Evolutionary conservation across 2,797 vertebrate species (phyloP), one percentile per base, ranked within the genome.

Genomic region (Enteromius argenteus): DNA sequence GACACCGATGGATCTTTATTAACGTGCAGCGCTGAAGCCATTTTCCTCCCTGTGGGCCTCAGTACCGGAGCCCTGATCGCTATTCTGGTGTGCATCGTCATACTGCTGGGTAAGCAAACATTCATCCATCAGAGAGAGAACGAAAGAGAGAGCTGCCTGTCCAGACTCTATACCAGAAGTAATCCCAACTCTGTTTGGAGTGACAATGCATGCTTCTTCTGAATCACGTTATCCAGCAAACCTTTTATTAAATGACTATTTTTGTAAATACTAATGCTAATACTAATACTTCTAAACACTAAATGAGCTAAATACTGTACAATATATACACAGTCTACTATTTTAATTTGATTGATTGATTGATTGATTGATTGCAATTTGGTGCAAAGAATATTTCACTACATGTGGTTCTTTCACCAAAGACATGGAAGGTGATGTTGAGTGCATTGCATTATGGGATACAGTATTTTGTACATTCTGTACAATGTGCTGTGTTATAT

Each of bases 31-130:
- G 97, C 96, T 0, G 98, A 99, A 92, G 98, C 98, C 88, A 95
- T 99, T 90, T 99, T 99, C 87, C 95, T 99, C 51, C 97, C 98
- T 2, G 97, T 99, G 23, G 98, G 98, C 69, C 97, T 99, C 78
- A 99, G 98, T 93, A 99, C 98, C 0, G 98, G 97, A 39, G 98
- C 98, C 0, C 92, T 99, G 91, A 94, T 99, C 64, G 98, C 98
- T 89, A 99, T 99, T 87, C 94, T 99, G 17, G 91, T 99, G 66
- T 99, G 98, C 86, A 96, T 99, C 88, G 80, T 98, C 91, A 98
- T 99, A 91, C 94, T 99, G 53, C 92, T 99, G 92, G 97, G 98
- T 99, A 87, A 95, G 97, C 94, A 44, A 68, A 81, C 62, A 53
- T 71, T 39, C 67, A 72, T 27, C 46, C 30, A 6, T 83, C 27